Percentiles rank a stretch among this genome's conserved stretches.
These are phyloP conservation scores for Eurypyga helias DNA, from an alignment of 2,113 vertebrate genomes.

Conservation along the genomic window DNA sequence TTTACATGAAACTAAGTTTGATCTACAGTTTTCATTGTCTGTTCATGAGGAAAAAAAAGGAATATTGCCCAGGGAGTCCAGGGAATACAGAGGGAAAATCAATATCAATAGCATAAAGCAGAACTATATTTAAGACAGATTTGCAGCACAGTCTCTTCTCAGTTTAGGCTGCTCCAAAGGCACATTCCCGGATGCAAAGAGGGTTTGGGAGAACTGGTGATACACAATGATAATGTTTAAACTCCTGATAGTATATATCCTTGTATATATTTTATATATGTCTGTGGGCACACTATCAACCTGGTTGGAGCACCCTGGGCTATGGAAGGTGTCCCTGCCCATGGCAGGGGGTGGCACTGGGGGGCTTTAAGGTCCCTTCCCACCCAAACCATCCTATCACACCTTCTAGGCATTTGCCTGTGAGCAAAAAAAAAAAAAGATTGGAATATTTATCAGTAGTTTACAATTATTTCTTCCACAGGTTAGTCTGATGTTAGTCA, in stretches of 20 bases:
- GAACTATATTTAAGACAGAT: neutral
- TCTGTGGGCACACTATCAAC: too few species aligned
- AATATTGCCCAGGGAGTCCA: neutral
- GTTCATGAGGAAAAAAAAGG: neutral
- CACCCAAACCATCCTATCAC: too few species aligned
- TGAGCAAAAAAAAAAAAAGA: neutral
- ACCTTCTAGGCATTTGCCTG: neutral
- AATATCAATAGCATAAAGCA: neutral
- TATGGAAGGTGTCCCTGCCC: too few species aligned
- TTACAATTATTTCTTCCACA: neutral
- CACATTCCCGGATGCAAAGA: neutral
- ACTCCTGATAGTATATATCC: neutral
- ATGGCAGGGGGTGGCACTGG: too few species aligned
- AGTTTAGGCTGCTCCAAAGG: neutral
- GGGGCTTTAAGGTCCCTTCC: too few species aligned
- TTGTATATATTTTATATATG: too few species aligned
- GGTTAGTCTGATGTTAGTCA: neutral
- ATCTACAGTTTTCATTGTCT: neutral
- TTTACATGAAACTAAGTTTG: neutral
- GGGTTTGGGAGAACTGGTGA: neutral
- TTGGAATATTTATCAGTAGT: neutral
- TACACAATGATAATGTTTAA: neutral
- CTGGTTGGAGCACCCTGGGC: too few species aligned
- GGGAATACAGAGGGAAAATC: neutral
- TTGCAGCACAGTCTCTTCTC: neutral